Conservation (phyloP, 2,113 vertebrate genomes). For the Perca fluviatilis region DNA sequence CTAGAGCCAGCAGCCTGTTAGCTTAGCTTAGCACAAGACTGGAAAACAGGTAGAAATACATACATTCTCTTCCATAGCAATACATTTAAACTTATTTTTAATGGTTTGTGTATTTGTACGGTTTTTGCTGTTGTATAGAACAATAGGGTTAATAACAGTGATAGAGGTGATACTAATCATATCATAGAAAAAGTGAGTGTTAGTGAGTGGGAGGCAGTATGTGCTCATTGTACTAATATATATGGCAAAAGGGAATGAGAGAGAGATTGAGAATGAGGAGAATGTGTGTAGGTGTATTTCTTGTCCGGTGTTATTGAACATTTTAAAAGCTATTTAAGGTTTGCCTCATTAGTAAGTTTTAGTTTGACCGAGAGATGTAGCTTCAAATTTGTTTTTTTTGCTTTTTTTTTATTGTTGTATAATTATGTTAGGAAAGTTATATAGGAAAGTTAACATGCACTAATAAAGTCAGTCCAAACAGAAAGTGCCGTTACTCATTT, state of each 20-base stretch:
- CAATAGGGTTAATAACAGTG: background rate
- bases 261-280: background rate
- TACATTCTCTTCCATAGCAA: no score
- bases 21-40: slow-evolving; percentile 5
- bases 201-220: slow-evolving; percentile 32
- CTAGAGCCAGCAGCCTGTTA: background rate
- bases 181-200: slow-evolving; percentile 7
- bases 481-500: background rate
- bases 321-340: background rate
- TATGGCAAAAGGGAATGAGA: background rate
- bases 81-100: background rate
- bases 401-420: background rate
- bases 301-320: background rate
- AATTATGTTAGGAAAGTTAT: background rate
- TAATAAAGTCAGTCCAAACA: background rate
- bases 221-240: slow-evolving; percentile 21
- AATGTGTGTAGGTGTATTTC: slow-evolving; percentile 24
- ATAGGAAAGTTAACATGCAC: background rate
- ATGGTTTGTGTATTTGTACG: background rate
- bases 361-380: slow-evolving; percentile 4
- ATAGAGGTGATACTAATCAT: background rate
- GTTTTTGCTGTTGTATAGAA: no score
- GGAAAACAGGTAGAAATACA: background rate
- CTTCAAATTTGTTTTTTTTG: background rate
- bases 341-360: slow-evolving; percentile 16